Percentiles rank a stretch among this genome's conserved stretches.
These are phyloP conservation scores for Masnerella sp. DNA, from an alignment of 2,888 invertebrate genomes.

Conservation along the genomic window DNA sequence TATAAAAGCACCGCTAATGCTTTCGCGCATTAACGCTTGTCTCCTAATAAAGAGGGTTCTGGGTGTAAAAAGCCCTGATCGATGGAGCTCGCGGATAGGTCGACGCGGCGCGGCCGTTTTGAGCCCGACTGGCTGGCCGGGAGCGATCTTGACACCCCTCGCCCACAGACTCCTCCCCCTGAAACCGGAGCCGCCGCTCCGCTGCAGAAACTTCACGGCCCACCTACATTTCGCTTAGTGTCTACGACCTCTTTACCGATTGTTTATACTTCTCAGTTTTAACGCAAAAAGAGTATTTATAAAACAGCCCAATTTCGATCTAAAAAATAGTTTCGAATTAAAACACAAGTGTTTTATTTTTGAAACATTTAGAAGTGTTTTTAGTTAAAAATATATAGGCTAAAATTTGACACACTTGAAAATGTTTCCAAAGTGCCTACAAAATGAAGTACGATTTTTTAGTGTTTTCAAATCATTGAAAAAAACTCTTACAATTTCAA, in stretches of 20 bases:
- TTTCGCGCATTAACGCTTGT: constrained; percentile 76
- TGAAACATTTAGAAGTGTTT: no score
- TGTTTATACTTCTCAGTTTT: constrained; percentile 9
- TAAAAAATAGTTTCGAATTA: no score
- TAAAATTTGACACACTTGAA: no score
- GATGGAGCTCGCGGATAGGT: constrained; percentile 73
- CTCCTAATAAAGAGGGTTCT: constrained; percentile 73
- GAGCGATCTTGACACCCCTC: constrained; percentile 55
- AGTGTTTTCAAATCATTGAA: no score
- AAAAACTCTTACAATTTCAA: no score
- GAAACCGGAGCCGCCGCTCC: constrained; percentile 21
- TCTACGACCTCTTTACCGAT: constrained; percentile 23
- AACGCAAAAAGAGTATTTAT: no score
- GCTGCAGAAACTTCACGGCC: constrained; percentile 47
- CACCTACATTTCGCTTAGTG: constrained; percentile 24
- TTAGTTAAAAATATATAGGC: no score
- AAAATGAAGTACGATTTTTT: no score
- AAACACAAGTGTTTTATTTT: no score
- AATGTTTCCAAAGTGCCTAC: no score
- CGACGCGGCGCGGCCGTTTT: constrained; percentile 49
- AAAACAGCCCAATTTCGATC: no score
- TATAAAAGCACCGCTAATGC: constrained; percentile 75
- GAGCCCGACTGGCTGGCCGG: constrained; percentile 53
- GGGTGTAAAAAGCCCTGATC: constrained; percentile 73
- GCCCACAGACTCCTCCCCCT: constrained; percentile 56